Conservation (phyloP, 2,888 invertebrate species). For the Aphidius colemani region DNA sequence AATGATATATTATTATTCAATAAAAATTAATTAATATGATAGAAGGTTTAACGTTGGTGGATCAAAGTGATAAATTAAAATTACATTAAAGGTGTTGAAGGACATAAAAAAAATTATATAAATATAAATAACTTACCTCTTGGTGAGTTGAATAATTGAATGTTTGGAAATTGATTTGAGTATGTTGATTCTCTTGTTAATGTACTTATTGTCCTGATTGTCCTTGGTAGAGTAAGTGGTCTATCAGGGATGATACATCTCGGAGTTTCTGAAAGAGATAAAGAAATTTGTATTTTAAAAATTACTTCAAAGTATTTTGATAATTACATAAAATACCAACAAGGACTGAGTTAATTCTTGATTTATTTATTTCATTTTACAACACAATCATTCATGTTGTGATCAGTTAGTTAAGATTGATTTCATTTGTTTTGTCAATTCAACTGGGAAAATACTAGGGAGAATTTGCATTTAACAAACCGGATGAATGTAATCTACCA, state of each 20-base stretch:
- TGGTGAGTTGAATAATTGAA: conserved; percentile 49
- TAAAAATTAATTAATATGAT: neutral
- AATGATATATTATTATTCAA: too few species aligned
- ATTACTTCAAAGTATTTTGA: neutral
- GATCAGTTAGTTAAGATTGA: neutral
- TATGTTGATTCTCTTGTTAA: conserved; percentile 34
- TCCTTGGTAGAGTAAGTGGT: conserved; percentile 29
- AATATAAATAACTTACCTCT: conserved; percentile 42
- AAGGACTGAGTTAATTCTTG: neutral
- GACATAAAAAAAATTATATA: neutral
- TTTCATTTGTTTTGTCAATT: conserved; percentile 11
- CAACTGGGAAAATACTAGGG: conserved; percentile 6
- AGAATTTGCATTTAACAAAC: conserved; percentile 18
- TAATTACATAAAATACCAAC: neutral
- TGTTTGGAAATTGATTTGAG: conserved; percentile 50
- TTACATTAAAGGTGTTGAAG: neutral
- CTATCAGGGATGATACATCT: conserved; percentile 35
- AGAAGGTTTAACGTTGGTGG: neutral
- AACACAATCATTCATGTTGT: neutral
- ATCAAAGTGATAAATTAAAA: neutral
- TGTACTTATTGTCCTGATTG: conserved; percentile 2
- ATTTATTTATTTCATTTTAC: neutral
- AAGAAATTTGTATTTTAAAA: too few species aligned
- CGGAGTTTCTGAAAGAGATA: conserved; percentile 40
- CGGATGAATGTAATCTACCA: conserved; percentile 38